Evolutionary conservation across 2,113 vertebrate species (phyloP).

Genomic region (Polypterus bichir): DNA sequence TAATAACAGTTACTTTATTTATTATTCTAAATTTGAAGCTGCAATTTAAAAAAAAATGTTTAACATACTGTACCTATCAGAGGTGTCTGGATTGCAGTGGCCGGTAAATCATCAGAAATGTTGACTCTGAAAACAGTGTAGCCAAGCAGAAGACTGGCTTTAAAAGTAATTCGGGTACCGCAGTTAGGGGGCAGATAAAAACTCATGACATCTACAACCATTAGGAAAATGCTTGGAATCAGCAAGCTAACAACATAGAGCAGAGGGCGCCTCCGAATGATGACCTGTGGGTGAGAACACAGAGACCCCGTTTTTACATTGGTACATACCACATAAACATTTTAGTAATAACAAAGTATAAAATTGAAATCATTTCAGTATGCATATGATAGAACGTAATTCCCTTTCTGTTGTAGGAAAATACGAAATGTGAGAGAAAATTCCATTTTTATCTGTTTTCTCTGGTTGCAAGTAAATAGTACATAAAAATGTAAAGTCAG

Average conservation of each 20-base stretch:
- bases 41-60: too few species aligned
- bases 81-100: constrained; percentile 43
- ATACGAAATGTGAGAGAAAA: too few species aligned
- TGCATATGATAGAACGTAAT: too few species aligned
- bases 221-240: constrained; percentile 68
- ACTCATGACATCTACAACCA: constrained; percentile 67
- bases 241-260: constrained; percentile 62
- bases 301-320: not conserved
- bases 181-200: constrained; percentile 69
- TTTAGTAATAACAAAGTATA: too few species aligned
- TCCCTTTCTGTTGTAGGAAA: too few species aligned
- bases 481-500: too few species aligned
- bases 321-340: too few species aligned
- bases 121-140: constrained; percentile 73
- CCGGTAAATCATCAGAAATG: constrained; percentile 55
- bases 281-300: constrained; percentile 37
- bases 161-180: constrained; percentile 57
- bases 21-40: too few species aligned
- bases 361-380: too few species aligned
- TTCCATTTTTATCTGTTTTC: too few species aligned
- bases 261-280: constrained; percentile 65
- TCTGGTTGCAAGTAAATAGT: too few species aligned
- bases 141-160: constrained; percentile 69
- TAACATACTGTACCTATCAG: constrained; percentile 51
- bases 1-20: too few species aligned